phyloP scores from a whole-genome alignment of 2,113 vertebrate genomes.

The Campylorhamphus procurvoides region DNA sequence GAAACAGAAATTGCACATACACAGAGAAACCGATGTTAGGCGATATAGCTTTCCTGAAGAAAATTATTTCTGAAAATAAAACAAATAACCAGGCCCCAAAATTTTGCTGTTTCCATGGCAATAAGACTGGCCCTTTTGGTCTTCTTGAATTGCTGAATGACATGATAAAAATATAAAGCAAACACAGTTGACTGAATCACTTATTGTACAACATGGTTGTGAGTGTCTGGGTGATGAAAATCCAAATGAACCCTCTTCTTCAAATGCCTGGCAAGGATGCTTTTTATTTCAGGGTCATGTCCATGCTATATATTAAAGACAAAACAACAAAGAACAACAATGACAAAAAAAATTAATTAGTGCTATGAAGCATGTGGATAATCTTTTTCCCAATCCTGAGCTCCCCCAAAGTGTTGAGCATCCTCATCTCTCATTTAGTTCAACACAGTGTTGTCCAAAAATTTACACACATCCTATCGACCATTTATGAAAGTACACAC shows the following conservation, averaged over 20 bases:
- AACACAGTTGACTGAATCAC: background rate
- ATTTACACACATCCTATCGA: background rate
- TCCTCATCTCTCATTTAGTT: background rate
- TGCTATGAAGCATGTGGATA: background rate
- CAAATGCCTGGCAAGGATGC: background rate
- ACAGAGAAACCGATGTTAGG: constrained; percentile 24
- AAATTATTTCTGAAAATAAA: background rate
- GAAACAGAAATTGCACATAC: constrained; percentile 19
- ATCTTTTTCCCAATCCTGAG: background rate
- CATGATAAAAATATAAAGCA: constrained; percentile 8
- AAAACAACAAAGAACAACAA: background rate
- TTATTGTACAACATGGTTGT: background rate
- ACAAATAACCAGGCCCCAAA: background rate
- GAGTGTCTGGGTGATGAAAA: background rate
- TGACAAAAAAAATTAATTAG: background rate
- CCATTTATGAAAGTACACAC: background rate
- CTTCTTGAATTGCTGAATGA: constrained; percentile 45
- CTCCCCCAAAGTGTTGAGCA: background rate
- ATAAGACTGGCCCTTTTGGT: background rate
- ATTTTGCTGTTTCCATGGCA: background rate
- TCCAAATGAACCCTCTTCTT: constrained; percentile 15
- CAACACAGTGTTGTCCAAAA: background rate
- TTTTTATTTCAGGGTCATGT: constrained; percentile 75
- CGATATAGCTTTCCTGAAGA: constrained; percentile 8
- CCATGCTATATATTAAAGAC: constrained; percentile 54